Conservation (phyloP, 1,140 invertebrate species). For the Bicyclus anynana region DNA sequence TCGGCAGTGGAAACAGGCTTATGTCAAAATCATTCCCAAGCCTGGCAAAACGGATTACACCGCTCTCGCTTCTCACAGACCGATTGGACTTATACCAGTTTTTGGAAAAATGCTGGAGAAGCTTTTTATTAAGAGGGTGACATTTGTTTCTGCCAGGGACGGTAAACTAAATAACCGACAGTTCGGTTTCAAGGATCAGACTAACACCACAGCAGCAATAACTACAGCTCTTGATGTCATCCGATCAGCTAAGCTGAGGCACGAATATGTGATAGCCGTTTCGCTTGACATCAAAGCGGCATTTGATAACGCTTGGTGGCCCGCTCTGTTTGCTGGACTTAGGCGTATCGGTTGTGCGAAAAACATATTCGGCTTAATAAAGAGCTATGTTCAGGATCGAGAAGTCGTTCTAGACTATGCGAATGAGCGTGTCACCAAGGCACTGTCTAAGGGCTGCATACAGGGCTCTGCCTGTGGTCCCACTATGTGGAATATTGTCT, state of each 20-base stretch:
- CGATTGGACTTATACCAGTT: conserved; percentile 4
- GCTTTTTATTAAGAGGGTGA: neutral
- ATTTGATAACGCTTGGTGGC: conserved; percentile 10
- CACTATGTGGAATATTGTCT: neutral
- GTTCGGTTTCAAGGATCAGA: neutral
- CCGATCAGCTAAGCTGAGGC: neutral
- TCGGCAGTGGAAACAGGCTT: conserved; percentile 20
- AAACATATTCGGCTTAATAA: neutral
- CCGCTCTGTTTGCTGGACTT: neutral
- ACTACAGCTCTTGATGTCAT: neutral
- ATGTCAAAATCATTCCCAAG: conserved; percentile 8
- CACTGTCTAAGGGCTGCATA: neutral
- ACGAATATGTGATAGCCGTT: neutral
- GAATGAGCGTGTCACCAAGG: neutral
- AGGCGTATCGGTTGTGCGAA: neutral
- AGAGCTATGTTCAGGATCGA: neutral
- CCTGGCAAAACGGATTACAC: conserved; percentile 4
- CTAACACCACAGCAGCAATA: neutral
- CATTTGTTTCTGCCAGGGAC: neutral
- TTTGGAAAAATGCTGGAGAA: conserved; percentile 6
- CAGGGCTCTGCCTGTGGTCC: neutral
- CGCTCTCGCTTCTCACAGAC: conserved; percentile 4
- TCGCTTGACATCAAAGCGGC: conserved; percentile 12
- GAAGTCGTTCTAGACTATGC: neutral
- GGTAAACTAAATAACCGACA: neutral